Evolutionary conservation across 2,797 vertebrate species (phyloP).

Genomic region (Petrocephalus schoutedeni): DNA sequence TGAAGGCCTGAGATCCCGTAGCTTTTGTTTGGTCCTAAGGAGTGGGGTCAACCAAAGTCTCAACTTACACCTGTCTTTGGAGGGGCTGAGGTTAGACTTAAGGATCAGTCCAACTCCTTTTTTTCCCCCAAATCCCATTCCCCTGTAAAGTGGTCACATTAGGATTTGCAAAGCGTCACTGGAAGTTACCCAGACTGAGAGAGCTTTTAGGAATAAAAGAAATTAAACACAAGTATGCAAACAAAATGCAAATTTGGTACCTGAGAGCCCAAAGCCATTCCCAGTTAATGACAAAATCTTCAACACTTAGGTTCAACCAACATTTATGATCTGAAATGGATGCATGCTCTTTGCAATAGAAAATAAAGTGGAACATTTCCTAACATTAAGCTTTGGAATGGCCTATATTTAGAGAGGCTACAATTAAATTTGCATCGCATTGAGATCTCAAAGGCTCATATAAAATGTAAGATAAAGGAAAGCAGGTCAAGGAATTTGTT

Average conservation of each 20-base stretch:
- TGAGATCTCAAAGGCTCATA: slow-evolving; percentile 38
- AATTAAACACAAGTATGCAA: background rate
- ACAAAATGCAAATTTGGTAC: slow-evolving; percentile 21
- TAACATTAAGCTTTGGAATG: slow-evolving; percentile 22
- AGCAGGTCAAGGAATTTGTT: slow-evolving; percentile 49
- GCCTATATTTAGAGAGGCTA: slow-evolving; percentile 19
- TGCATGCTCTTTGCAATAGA: slow-evolving; percentile 8
- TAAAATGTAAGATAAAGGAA: slow-evolving; percentile 43
- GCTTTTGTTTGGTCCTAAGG: slow-evolving; percentile 44
- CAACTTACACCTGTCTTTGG: slow-evolving; percentile 38
- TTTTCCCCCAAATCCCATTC: slow-evolving; percentile 24
- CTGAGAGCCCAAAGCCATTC: slow-evolving; percentile 17
- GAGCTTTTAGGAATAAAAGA: background rate
- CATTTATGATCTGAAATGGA: slow-evolving; percentile 10
- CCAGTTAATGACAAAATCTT: slow-evolving; percentile 17
- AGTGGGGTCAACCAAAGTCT: background rate
- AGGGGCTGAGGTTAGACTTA: slow-evolving; percentile 32
- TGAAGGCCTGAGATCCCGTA: slow-evolving; percentile 35
- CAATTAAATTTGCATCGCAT: slow-evolving; percentile 33
- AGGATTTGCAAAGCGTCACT: slow-evolving; percentile 36
- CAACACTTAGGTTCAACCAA: slow-evolving; percentile 14
- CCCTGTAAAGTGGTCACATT: slow-evolving; percentile 31
- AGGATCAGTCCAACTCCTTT: slow-evolving; percentile 40
- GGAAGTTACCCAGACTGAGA: background rate
- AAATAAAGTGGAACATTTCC: background rate